Percentiles rank a stretch among this genome's conserved stretches.
Conservation (phyloP, 2,888 invertebrate species). For the Mesorhabditis sp. region DNA sequence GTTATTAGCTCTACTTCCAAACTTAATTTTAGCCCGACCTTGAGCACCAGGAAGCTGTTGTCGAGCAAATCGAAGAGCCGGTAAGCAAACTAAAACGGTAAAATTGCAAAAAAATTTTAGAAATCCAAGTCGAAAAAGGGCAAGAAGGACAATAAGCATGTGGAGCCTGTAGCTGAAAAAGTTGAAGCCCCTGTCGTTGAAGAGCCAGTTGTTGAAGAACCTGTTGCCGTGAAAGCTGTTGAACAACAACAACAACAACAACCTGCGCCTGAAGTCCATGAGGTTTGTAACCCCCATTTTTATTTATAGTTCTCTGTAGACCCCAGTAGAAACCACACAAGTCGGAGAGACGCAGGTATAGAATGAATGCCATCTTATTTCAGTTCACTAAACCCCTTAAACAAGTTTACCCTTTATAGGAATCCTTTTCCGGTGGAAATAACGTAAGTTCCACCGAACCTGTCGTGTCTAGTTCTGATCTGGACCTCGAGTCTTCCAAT, state of each 20-base stretch:
- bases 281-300: too few species aligned
- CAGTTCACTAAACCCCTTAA: too few species aligned
- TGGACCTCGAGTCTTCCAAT: too few species aligned
- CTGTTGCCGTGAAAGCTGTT: not conserved
- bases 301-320: too few species aligned
- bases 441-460: too few species aligned
- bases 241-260: not conserved
- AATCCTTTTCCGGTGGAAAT: too few species aligned
- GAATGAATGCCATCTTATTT: too few species aligned
- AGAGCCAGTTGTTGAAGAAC: slow-evolving; percentile 6
- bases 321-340: too few species aligned
- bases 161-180: not conserved
- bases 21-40: not conserved
- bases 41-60: not conserved
- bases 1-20: not conserved
- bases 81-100: too few species aligned
- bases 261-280: not conserved
- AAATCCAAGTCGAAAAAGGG: not conserved
- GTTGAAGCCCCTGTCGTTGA: not conserved
- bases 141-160: not conserved
- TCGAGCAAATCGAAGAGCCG: not conserved
- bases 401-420: too few species aligned
- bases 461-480: too few species aligned
- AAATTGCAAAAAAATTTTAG: not conserved
- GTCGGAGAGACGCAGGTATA: too few species aligned